These are phyloP conservation scores for Diabrotica virgifera DNA, from an alignment of 1,140 invertebrate species.

Conservation along the genomic window DNA sequence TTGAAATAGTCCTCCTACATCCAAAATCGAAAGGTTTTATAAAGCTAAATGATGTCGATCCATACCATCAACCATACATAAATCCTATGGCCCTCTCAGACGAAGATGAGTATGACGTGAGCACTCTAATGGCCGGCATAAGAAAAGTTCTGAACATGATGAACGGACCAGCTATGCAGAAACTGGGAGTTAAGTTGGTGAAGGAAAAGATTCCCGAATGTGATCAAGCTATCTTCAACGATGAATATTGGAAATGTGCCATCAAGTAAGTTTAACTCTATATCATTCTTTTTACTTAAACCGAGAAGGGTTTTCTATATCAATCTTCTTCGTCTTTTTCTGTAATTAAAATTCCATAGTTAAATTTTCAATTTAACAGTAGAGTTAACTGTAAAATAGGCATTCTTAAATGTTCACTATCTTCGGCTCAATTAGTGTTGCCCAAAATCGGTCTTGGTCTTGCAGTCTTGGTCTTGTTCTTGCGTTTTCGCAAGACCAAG, in stretches of 20 bases:
- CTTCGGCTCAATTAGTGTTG: no score
- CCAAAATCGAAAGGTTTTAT: conserved; percentile 65
- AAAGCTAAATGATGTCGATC: conserved; percentile 57
- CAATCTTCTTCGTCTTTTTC: no score
- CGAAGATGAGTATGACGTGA: conserved; percentile 47
- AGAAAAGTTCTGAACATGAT: conserved; percentile 24
- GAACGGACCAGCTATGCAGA: conserved; percentile 26
- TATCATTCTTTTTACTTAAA: no score
- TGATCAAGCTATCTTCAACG: conserved; percentile 26
- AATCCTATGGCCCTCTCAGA: conserved; percentile 62
- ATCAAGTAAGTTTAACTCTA: conserved; percentile 51
- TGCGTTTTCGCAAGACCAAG: no score
- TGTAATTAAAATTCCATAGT: no score
- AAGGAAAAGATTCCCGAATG: conserved; percentile 26
- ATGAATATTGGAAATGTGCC: conserved; percentile 43
- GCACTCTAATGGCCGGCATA: conserved; percentile 30
- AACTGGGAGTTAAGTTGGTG: conserved; percentile 21
- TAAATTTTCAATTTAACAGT: no score
- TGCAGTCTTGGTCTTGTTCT: no score
- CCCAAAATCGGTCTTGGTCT: no score
- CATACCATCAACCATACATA: conserved; percentile 61
- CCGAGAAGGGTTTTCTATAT: no score
- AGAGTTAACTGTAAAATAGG: no score
- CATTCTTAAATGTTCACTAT: no score
- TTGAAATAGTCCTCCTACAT: conserved; percentile 65